These are phyloP conservation scores for Euplexia lucipara DNA, from an alignment of 2,888 invertebrate species.

Conservation along the genomic window DNA sequence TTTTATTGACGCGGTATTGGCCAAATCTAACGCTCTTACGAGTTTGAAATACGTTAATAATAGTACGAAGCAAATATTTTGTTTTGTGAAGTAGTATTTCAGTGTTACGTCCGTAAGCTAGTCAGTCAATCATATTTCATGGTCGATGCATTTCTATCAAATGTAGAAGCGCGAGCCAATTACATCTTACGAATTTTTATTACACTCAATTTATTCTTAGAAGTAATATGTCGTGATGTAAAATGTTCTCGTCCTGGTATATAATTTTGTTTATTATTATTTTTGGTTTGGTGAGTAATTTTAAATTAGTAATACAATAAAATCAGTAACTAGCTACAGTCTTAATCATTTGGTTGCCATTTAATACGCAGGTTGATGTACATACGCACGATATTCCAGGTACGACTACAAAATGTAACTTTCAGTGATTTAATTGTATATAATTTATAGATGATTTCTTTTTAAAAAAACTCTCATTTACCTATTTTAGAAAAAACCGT, in stretches of 20 bases:
- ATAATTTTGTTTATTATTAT: slow-evolving; percentile 54
- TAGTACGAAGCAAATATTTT: background rate
- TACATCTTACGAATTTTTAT: slow-evolving; percentile 65
- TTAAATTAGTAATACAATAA: slow-evolving; percentile 2
- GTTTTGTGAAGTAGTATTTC: slow-evolving; percentile 7
- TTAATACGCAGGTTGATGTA: slow-evolving; percentile 25
- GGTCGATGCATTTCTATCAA: slow-evolving; percentile 76
- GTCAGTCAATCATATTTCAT: slow-evolving; percentile 72
- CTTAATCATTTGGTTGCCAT: too few relatives aligned
- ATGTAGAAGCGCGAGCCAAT: slow-evolving; percentile 63
- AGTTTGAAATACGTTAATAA: background rate
- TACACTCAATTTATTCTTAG: slow-evolving; percentile 26
- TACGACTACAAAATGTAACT: slow-evolving; percentile 4
- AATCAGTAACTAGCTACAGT: too few relatives aligned
- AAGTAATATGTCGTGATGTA: slow-evolving; percentile 47
- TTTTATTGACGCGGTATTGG: background rate
- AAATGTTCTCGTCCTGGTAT: slow-evolving; percentile 53
- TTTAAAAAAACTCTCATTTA: background rate
- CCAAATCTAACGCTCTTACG: slow-evolving; percentile 3
- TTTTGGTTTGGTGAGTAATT: slow-evolving; percentile 59
- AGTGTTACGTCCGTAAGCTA: slow-evolving; percentile 15
- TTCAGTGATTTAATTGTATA: background rate
- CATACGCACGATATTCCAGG: background rate
- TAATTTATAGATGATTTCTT: too few relatives aligned
- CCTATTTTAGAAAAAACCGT: slow-evolving; percentile 21